Evolutionary conservation across 2,888 invertebrate genomes (phyloP), one percentile per base, ranked within the genome.

Genomic region (Pollenia amentaria): DNA sequence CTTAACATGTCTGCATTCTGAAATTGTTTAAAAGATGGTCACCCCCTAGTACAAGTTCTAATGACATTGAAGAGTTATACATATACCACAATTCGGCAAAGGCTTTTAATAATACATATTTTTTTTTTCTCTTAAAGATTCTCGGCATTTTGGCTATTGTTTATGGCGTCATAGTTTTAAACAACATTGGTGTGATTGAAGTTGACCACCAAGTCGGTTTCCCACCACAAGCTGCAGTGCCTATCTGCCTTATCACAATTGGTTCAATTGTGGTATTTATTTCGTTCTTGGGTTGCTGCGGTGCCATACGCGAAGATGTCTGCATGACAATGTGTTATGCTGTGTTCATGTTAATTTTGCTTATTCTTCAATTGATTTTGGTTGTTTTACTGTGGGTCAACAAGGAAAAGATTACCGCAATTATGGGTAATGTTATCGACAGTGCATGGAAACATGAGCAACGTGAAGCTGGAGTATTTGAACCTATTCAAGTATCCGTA

Each of bases 221-320:
- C 85, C 92, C 94, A 62, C 92, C 94, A 46, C 90, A 92, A 2
- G 93, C 94, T 12, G 92, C 95, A 77, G 95, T 96, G 1, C 95
- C 96, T 1, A 94, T 96, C 91, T 91, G 95, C 55, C 94, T 96
- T 89, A 96, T 97, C 86, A 93, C 96, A 79, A 93, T 97, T 87
- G 96, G 97, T 14, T 94, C 95, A 12, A 91, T 97, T 78, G 95
- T 97, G 88, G 96, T 97, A 91, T 93, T 97, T 89, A 96, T 98
- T 88, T 96, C 97, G 3, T 97, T 97, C 94, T 96, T 98, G 92
- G 98, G 98, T 88, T 98, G 98, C 93, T 98, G 97, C 92, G 98
- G 98, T 60, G 97, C 98, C 14, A 95, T 97, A 89, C 95, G 97
- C 88, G 98, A 98, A 94, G 97, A 97, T 91, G 96, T 97, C 91